Conservation (phyloP, 2,797 vertebrate genomes). For the Bradypodion ventrale region DNA sequence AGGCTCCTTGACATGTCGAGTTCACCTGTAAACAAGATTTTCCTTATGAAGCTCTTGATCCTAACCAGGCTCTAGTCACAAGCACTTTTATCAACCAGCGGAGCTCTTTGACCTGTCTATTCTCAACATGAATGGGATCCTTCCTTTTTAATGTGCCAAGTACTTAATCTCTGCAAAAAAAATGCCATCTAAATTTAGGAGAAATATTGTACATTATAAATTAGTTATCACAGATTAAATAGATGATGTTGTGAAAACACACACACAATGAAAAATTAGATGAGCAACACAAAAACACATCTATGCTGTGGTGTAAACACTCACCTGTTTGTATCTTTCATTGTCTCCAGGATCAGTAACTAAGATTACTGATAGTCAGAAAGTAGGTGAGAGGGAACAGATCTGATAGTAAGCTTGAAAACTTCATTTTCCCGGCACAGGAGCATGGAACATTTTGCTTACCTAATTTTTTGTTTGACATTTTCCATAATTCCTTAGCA, state of each 20-base stretch:
- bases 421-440: neutral
- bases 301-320: constrained; percentile 19
- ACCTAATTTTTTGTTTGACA: neutral
- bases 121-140: neutral
- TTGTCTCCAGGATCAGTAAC: constrained; percentile 25
- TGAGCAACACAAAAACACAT: constrained; percentile 1
- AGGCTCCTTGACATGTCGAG: neutral
- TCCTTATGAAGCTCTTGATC: neutral
- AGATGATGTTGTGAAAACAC: neutral
- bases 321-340: constrained; percentile 15
- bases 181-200: neutral
- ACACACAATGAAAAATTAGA: neutral
- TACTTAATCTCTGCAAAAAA: neutral
- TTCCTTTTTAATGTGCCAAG: neutral
- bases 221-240: constrained; percentile 2
- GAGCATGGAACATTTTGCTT: neutral
- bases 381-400: neutral
- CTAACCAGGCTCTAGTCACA: neutral
- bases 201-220: neutral
- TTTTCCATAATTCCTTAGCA: neutral
- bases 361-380: constrained; percentile 14
- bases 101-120: constrained; percentile 45
- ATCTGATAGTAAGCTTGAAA: neutral
- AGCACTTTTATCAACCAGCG: neutral
- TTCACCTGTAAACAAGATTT: constrained; percentile 23